Evolutionary conservation across 2,113 vertebrate genomes (phyloP).

Genomic region (Astatoreochromis straeleni): DNA sequence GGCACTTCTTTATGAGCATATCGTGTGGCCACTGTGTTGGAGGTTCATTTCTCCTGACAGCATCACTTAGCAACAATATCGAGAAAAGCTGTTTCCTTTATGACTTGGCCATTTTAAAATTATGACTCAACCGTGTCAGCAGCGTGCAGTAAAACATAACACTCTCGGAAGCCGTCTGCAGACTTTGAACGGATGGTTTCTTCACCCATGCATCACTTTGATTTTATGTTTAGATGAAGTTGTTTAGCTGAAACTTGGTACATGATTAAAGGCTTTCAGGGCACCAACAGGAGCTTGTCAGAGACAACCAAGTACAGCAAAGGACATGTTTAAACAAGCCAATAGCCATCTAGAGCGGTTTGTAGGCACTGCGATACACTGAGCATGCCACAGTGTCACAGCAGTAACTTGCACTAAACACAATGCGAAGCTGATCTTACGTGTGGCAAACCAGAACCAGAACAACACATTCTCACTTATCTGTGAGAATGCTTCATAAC

Average conservation of each 20-base stretch:
- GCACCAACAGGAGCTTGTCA: not conserved
- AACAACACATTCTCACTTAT: not conserved
- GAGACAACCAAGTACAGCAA: not conserved
- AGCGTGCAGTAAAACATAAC: not conserved
- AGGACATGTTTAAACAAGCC: not conserved
- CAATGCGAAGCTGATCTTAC: not conserved
- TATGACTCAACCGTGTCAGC: not conserved
- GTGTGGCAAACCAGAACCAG: accelerated
- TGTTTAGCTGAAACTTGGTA: not conserved
- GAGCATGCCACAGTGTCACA: not conserved
- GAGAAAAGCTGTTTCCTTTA: not conserved
- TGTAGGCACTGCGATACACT: not conserved
- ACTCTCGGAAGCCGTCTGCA: not conserved
- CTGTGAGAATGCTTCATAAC: not conserved
- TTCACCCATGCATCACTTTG: not conserved
- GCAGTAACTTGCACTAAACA: not conserved
- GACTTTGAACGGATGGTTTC: not conserved
- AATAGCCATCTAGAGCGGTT: not conserved
- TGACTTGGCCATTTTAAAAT: not conserved
- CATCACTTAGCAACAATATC: not conserved
- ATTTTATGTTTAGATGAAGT: not conserved
- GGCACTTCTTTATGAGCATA: not conserved
- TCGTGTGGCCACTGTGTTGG: not conserved
- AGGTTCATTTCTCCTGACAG: not conserved
- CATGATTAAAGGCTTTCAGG: not conserved